Evolutionary conservation across 2,888 invertebrate genomes (phyloP).

Genomic region (Rhamphomyia laevipes): DNA sequence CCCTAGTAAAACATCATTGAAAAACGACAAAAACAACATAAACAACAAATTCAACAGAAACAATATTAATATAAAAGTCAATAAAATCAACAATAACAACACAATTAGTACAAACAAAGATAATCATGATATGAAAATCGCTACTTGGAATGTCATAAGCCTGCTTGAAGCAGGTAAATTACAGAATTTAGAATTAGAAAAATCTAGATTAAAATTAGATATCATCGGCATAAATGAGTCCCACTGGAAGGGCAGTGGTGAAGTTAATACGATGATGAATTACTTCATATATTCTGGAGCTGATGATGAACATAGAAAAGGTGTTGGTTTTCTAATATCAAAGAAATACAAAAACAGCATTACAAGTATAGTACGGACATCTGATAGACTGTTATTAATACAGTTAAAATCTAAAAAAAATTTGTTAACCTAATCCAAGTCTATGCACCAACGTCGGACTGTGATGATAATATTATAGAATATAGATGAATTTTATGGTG

Average conservation of each 20-base stretch:
- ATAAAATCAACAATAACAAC: too few species aligned
- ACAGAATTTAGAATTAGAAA: background rate
- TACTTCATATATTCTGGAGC: background rate
- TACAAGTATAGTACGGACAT: background rate
- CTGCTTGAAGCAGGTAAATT: background rate
- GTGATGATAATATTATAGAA: background rate
- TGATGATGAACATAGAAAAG: background rate
- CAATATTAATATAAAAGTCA: too few species aligned
- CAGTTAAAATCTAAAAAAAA: background rate
- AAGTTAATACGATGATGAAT: background rate
- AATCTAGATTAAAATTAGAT: background rate
- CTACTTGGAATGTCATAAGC: background rate
- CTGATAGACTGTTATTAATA: background rate
- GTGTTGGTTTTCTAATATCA: too few species aligned
- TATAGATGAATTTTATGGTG: background rate
- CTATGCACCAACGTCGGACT: background rate
- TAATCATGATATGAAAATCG: background rate
- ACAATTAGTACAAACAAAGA: too few species aligned
- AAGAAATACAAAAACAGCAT: background rate
- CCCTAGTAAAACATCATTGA: too few species aligned
- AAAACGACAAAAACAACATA: too few species aligned
- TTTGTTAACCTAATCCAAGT: background rate
- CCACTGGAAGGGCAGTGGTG: background rate
- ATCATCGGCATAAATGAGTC: too few species aligned
- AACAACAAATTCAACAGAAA: too few species aligned